A percentile compares a stretch with the other conserved stretches of the same genome.
Conservation (phyloP, 2,113 vertebrate genomes). For the Panthera leo region DNA sequence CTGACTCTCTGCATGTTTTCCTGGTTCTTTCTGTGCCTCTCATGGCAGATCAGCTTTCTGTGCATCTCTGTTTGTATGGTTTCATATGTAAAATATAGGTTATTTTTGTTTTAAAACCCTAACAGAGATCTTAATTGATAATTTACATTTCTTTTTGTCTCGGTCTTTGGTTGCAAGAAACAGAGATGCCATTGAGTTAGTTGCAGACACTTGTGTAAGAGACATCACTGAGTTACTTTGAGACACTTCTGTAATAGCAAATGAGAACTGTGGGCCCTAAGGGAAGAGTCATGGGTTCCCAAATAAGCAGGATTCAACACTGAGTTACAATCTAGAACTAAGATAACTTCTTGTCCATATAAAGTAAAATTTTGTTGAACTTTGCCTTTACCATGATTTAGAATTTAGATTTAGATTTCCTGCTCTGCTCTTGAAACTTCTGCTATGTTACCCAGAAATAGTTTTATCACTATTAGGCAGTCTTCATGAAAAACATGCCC, state of each 20-base stretch:
- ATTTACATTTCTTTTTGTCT: background rate
- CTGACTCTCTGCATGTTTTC: background rate
- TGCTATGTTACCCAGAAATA: background rate
- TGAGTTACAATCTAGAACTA: background rate
- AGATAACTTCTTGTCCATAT: background rate
- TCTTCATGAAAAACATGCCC: background rate
- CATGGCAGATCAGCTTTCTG: background rate
- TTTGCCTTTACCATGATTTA: background rate
- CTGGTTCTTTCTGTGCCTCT: background rate
- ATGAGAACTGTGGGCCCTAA: background rate
- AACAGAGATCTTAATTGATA: background rate
- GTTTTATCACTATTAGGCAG: too few relatives aligned
- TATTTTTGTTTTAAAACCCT: background rate
- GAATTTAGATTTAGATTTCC: background rate
- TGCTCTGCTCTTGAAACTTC: background rate
- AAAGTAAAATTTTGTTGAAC: background rate
- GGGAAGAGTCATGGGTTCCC: background rate
- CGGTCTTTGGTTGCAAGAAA: background rate
- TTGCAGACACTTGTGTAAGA: background rate
- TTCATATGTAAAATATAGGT: background rate
- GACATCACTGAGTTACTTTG: background rate
- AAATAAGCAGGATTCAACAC: background rate
- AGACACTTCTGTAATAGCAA: background rate
- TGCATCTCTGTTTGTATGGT: background rate
- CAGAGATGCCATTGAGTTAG: background rate